Conservation (phyloP, 2,888 invertebrate species). For the Stomorhina lunata region DNA sequence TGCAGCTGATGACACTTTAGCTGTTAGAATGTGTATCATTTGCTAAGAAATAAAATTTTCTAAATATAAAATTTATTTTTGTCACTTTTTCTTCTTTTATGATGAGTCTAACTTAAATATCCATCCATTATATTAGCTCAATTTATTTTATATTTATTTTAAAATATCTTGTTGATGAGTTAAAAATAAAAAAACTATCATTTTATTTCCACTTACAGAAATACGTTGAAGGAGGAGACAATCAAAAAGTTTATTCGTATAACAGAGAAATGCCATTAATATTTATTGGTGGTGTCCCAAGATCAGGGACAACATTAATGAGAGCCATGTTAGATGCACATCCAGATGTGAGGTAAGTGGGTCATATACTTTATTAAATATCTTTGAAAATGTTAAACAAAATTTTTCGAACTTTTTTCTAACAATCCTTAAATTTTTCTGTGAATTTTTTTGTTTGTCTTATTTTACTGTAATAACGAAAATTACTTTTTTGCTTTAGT, state of each 20-base stretch:
- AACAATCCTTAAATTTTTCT: no score
- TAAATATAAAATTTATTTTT: constrained; percentile 24
- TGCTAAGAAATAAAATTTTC: constrained; percentile 23
- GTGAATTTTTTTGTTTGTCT: no score
- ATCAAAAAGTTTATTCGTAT: constrained; percentile 86
- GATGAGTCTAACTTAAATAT: constrained; percentile 23
- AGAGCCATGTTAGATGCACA: constrained; percentile 99
- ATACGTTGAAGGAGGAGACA: constrained; percentile 83
- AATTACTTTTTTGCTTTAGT: no score
- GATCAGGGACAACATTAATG: constrained; percentile 98
- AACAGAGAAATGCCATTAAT: constrained; percentile 95
- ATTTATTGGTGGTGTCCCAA: constrained; percentile 98
- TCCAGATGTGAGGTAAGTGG: constrained; percentile 90
- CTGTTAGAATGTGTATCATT: not conserved
- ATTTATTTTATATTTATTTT: constrained; percentile 38
- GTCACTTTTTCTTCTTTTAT: constrained; percentile 6
- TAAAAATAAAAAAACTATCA: not conserved
- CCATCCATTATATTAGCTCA: constrained; percentile 34
- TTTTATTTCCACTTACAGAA: constrained; percentile 80
- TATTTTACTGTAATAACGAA: no score
- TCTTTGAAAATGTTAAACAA: not conserved
- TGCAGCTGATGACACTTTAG: constrained; percentile 39
- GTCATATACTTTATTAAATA: not conserved
- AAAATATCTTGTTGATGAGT: not conserved
- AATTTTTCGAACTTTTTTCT: no score